These are phyloP conservation scores for Drosophila trapezifrons DNA, from an alignment of 1,140 invertebrate species.

Conservation along the genomic window DNA sequence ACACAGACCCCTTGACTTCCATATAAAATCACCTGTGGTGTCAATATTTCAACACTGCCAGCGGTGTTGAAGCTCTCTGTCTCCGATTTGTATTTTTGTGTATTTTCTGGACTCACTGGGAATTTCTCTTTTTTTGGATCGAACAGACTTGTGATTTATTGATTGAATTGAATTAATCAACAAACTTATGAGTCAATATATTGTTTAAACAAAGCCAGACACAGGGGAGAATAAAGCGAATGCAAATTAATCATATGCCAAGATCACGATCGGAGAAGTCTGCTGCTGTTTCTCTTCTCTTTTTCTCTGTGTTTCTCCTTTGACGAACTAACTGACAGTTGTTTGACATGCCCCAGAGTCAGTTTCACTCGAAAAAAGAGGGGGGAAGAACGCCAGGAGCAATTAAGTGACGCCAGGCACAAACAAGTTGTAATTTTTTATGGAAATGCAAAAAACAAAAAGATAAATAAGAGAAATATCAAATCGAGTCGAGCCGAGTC, in stretches of 20 bases:
- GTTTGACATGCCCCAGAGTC: constrained; percentile 78
- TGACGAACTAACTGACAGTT: constrained; percentile 77
- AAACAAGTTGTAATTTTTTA: constrained; percentile 69
- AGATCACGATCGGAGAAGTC: constrained; percentile 57
- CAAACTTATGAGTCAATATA: constrained; percentile 77
- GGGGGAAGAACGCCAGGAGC: constrained; percentile 50
- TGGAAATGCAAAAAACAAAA: constrained; percentile 66
- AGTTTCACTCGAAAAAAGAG: constrained; percentile 40
- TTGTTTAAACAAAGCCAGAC: constrained; percentile 69
- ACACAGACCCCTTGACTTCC: constrained; percentile 64
- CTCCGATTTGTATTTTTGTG: constrained; percentile 27
- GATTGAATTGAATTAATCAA: constrained; percentile 80
- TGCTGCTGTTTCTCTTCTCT: constrained; percentile 35
- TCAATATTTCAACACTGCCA: constrained; percentile 82
- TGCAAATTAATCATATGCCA: constrained; percentile 77
- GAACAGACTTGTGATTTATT: constrained; percentile 75
- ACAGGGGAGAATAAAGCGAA: constrained; percentile 51
- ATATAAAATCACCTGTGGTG: constrained; percentile 80
- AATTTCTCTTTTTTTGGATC: constrained; percentile 31
- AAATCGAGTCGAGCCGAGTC: constrained; percentile 12
- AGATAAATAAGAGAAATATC: constrained; percentile 30
- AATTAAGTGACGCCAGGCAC: constrained; percentile 72
- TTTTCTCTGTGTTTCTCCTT: not conserved
- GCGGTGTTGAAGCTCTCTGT: constrained; percentile 76
- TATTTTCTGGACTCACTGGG: constrained; percentile 10